Conservation (phyloP, 2,888 invertebrate genomes). For the Macrosoma leucophasiata region DNA sequence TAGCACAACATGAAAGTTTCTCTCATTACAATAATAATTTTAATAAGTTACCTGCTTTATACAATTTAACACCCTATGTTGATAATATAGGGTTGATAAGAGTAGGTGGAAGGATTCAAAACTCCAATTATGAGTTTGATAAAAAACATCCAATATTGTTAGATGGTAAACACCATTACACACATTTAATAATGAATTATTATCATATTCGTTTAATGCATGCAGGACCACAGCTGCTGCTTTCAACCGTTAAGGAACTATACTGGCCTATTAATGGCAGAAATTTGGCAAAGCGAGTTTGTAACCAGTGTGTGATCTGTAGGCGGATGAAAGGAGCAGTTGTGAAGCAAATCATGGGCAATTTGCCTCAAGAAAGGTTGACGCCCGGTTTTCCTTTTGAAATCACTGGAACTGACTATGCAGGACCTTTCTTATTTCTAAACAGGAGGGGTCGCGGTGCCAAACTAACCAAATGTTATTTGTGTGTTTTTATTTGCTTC, state of each 20-base stretch:
- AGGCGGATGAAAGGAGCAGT: conserved; percentile 3
- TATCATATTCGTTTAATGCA: conserved; percentile 1
- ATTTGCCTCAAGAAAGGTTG: background rate
- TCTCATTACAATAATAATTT: conserved; percentile 1
- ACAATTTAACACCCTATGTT: conserved; percentile 1
- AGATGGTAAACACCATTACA: conserved; percentile 1
- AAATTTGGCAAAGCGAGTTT: background rate
- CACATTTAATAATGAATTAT: conserved; percentile 1
- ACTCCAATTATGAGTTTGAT: conserved; percentile 1
- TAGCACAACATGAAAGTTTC: conserved; percentile 3
- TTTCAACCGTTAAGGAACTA: background rate
- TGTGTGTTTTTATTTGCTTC: conserved; percentile 4
- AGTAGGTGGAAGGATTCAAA: background rate
- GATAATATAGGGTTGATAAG: conserved; percentile 1
- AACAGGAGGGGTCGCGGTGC: conserved; percentile 1
- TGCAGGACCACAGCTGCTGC: conserved; percentile 1
- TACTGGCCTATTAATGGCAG: background rate
- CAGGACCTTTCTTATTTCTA: conserved; percentile 1
- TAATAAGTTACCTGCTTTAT: background rate
- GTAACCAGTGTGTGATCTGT: conserved; percentile 2
- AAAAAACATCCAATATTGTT: conserved; percentile 3
- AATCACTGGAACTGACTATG: conserved; percentile 2
- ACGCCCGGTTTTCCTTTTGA: conserved; percentile 1
- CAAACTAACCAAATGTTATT: background rate
- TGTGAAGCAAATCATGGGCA: conserved; percentile 3